These are phyloP conservation scores for Nymphalis c-album DNA, from an alignment of 2,888 invertebrate genomes.

Conservation along the genomic window DNA sequence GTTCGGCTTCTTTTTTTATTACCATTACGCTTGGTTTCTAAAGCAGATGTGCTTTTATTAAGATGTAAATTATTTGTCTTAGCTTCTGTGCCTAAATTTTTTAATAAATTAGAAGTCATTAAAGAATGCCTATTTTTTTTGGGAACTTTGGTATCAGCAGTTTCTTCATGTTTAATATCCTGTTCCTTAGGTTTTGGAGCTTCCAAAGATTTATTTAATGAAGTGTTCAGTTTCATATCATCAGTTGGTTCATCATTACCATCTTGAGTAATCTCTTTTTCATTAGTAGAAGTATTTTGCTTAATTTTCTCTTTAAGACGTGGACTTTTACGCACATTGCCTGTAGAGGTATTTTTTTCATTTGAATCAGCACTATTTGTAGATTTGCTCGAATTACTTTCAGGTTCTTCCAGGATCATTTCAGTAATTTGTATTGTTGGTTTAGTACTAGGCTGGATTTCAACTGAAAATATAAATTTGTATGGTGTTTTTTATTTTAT, in stretches of 20 bases:
- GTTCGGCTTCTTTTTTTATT: slow-evolving; percentile 59
- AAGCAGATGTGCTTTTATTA: slow-evolving; percentile 57
- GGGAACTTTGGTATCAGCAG: neutral
- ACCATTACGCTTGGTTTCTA: slow-evolving; percentile 42
- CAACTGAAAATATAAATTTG: slow-evolving; percentile 44
- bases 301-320: slow-evolving; percentile 46
- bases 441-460: slow-evolving; percentile 43
- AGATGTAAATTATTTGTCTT: slow-evolving; percentile 42
- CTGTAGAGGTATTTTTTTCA: slow-evolving; percentile 36
- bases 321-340: slow-evolving; percentile 43
- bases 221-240: neutral
- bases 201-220: slow-evolving; percentile 14
- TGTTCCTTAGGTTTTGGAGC: neutral
- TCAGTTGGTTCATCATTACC: neutral
- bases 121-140: slow-evolving; percentile 41
- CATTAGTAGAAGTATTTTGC: slow-evolving; percentile 15
- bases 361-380: slow-evolving; percentile 29
- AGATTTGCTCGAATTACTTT: slow-evolving; percentile 44
- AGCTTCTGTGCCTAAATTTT: slow-evolving; percentile 46
- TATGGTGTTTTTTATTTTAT: neutral
- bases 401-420: slow-evolving; percentile 60
- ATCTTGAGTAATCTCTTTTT: neutral
- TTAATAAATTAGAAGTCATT: slow-evolving; percentile 50
- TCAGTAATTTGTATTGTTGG: slow-evolving; percentile 44
- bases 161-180: slow-evolving; percentile 3